phyloP scores from a whole-genome alignment of 2,888 invertebrate species.

The Leptarthrus brevirostris region DNA sequence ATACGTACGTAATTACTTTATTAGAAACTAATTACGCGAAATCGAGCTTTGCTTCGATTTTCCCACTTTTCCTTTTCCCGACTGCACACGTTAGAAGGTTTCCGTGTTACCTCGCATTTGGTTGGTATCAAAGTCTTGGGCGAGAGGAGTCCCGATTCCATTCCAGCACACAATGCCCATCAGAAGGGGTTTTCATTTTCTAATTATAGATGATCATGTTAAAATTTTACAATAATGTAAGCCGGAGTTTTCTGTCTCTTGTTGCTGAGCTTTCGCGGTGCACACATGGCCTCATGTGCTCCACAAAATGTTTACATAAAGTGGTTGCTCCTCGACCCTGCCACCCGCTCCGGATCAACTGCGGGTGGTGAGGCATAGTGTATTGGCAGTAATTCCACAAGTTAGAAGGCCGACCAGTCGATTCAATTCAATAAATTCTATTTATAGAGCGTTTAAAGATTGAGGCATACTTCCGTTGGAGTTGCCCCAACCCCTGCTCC shows the following conservation, averaged over 20 bases:
- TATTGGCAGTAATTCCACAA: background rate
- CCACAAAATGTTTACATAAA: background rate
- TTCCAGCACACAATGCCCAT: constrained; percentile 38
- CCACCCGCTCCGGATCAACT: background rate
- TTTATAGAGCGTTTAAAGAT: constrained; percentile 40
- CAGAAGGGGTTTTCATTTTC: constrained; percentile 37
- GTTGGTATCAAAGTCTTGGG: background rate
- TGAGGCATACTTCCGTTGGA: background rate
- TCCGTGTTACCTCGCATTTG: constrained; percentile 2
- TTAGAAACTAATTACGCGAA: constrained; percentile 65
- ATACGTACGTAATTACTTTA: constrained; percentile 67
- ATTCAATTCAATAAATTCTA: constrained; percentile 45
- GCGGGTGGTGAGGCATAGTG: background rate
- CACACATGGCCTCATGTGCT: constrained; percentile 4
- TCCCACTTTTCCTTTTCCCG: background rate
- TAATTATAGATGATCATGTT: constrained; percentile 49
- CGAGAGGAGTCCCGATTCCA: background rate
- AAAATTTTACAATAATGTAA: constrained; percentile 36
- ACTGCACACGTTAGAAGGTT: background rate
- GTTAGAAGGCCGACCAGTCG: constrained; percentile 28
- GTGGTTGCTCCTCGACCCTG: constrained; percentile 5
- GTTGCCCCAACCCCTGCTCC: background rate
- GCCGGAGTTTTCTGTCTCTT: constrained; percentile 12
- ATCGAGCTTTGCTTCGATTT: constrained; percentile 55
- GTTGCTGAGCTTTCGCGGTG: background rate